A percentile compares a stretch with the other conserved stretches of the same genome.
Conservation (phyloP, 2,888 invertebrate species). For the Tachina fera region DNA sequence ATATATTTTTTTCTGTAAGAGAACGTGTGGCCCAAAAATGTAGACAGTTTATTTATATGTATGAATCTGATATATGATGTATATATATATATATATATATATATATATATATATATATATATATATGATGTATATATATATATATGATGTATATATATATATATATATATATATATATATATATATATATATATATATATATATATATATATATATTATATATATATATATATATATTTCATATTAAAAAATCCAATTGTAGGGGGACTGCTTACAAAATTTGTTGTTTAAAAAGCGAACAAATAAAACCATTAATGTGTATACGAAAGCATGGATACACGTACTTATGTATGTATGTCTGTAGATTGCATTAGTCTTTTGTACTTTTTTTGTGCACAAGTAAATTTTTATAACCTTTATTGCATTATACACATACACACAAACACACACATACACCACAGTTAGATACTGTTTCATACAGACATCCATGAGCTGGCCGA, state of each 20-base stretch:
- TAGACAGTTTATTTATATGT: conserved; percentile 42
- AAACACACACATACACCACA: neutral
- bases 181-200: too few species aligned
- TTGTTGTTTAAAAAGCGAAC: conserved; percentile 31
- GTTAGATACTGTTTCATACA: neutral
- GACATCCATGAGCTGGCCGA: neutral
- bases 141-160: too few species aligned
- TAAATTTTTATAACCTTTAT: conserved; percentile 54
- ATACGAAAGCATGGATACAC: neutral
- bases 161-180: too few species aligned
- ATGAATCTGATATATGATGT: too few species aligned
- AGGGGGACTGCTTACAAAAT: conserved; percentile 33
- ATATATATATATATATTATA: too few species aligned
- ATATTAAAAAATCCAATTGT: conserved; percentile 22
- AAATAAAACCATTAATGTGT: conserved; percentile 42
- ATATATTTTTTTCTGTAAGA: conserved; percentile 22
- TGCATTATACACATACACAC: conserved; percentile 18
- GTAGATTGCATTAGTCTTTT: conserved; percentile 13
- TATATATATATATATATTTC: too few species aligned
- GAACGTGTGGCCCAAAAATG: conserved; percentile 31
- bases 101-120: too few species aligned
- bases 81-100: too few species aligned
- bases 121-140: too few species aligned
- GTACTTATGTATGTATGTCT: neutral
- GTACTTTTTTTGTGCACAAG: conserved; percentile 24